Base-by-base conservation (phyloP, 2,797 vertebrate species). In the Taeniopygia guttata region DNA sequence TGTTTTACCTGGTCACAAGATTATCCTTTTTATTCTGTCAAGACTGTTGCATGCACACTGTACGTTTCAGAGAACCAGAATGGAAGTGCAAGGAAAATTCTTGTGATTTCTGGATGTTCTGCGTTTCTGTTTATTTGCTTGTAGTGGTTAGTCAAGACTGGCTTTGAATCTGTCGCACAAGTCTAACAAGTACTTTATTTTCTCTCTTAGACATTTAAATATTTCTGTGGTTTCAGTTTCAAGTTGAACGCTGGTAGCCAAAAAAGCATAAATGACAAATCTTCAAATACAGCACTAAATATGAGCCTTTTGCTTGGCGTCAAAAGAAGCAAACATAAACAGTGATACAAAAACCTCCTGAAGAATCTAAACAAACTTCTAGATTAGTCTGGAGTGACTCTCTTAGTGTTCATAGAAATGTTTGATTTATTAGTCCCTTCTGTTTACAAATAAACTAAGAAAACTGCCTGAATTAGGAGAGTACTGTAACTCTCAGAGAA, bases 161-260 rank as follows among this genome's bases (percentile, higher is more conserved):
- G 68, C 87, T 91, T 78, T 77, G 66, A 77, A 72, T 83, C 54
- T 59, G 70, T 81, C 26, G 6, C 9, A 17, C 83, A 68, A 67
- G 30, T 93, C 79, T 73, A 7, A 84, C 45, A 56, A 46, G 67
- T 82, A 70, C 36, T 73, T 59, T 62, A 14, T 90, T 94, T 84
- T 75, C 45, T 27, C 40, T 84, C 32, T 78, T 66, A 49, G 67
- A 38, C 13, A 32, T 89, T 90, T 76, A 91, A 78, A 34, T 90
- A 59, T 58, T 94, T 79, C 34, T 63, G 23, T 67, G 40, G 49
- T 88, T 95, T 93, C 62, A 72, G 69, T 96, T 95, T 89, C 80
- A n/a, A 63, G 74, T 78, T 89, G 77, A 93, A 32, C 7, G 17
- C n/a, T 73, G n/a, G 23, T 81, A 55, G 32, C 29, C 30, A 42